Conservation (phyloP, 2,113 vertebrate species). For the Myxocyprinus asiaticus region DNA sequence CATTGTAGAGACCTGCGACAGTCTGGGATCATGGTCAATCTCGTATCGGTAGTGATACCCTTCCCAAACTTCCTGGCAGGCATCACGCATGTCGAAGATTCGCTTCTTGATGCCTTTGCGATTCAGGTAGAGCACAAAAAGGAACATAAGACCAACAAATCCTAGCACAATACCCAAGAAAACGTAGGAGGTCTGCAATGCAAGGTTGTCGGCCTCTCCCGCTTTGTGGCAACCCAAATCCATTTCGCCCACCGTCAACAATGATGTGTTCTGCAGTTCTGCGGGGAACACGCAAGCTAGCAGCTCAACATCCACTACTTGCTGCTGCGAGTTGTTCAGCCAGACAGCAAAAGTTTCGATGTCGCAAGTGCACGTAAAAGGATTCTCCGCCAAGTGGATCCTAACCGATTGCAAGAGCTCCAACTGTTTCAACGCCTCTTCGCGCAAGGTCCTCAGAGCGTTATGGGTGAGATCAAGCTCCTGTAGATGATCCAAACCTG, state of each 20-base stretch:
- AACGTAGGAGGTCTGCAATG: slow-evolving; percentile 79
- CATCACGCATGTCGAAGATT: slow-evolving; percentile 71
- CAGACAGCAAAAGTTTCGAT: slow-evolving; percentile 73
- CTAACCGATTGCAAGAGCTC: slow-evolving; percentile 59
- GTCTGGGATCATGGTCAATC: slow-evolving; percentile 72
- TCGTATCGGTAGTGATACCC: slow-evolving; percentile 80
- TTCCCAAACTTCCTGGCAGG: slow-evolving; percentile 78
- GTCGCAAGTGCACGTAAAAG: slow-evolving; percentile 74
- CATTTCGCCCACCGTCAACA: slow-evolving; percentile 57
- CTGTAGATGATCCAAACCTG: slow-evolving; percentile 67
- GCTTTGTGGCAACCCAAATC: slow-evolving; percentile 68
- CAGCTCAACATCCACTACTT: slow-evolving; percentile 58
- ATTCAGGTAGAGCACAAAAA: slow-evolving; percentile 82
- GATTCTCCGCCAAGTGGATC: slow-evolving; percentile 73
- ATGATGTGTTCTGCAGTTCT: slow-evolving; percentile 71
- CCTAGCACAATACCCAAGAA: slow-evolving; percentile 77
- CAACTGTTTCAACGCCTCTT: slow-evolving; percentile 71
- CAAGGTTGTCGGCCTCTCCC: slow-evolving; percentile 62
- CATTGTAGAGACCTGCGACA: slow-evolving; percentile 71
- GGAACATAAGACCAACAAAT: slow-evolving; percentile 77
- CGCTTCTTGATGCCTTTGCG: slow-evolving; percentile 80
- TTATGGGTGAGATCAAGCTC: slow-evolving; percentile 76
- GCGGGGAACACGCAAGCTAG: slow-evolving; percentile 70
- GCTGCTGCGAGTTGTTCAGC: slow-evolving; percentile 71
- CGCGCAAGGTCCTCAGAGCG: slow-evolving; percentile 66